These are phyloP conservation scores for Yponomeuta sedellus DNA, from an alignment of 2,888 invertebrate species.

Conservation along the genomic window DNA sequence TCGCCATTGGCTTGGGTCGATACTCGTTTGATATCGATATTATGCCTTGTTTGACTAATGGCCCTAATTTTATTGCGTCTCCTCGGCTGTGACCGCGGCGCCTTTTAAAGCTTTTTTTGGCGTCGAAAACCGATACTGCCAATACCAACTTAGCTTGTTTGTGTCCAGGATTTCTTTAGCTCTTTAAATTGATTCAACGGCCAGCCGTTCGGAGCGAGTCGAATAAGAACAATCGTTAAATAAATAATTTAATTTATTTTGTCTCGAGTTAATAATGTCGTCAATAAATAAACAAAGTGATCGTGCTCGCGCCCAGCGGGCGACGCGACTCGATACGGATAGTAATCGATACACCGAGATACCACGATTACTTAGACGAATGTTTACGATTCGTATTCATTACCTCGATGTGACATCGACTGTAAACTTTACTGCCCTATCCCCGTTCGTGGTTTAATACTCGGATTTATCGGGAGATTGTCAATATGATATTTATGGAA, in stretches of 20 bases:
- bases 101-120: not conserved
- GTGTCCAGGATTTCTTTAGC: not conserved
- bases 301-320: slow-evolving; percentile 2
- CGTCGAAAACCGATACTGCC: not conserved
- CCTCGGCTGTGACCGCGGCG: not conserved
- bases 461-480: slow-evolving; percentile 1
- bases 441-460: not conserved
- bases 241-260: slow-evolving; percentile 51
- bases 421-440: not conserved
- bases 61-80: not conserved
- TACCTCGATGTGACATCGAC: not conserved
- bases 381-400: slow-evolving; percentile 40
- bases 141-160: not conserved
- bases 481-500: slow-evolving; percentile 3
- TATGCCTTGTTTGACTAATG: slow-evolving; percentile 7
- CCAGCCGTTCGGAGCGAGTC: slow-evolving; percentile 20
- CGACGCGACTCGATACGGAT: slow-evolving; percentile 33
- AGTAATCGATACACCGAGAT: slow-evolving; percentile 50
- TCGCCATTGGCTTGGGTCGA: slow-evolving; percentile 9
- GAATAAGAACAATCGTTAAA: slow-evolving; percentile 17
- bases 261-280: slow-evolving; percentile 40
- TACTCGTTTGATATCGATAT: slow-evolving; percentile 10
- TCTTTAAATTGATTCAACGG: slow-evolving; percentile 16
- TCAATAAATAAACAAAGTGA: slow-evolving; percentile 34
- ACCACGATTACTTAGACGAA: slow-evolving; percentile 35